phyloP scores from a whole-genome alignment of 1,140 invertebrate species.

The Aphaenogaster floridana region DNA sequence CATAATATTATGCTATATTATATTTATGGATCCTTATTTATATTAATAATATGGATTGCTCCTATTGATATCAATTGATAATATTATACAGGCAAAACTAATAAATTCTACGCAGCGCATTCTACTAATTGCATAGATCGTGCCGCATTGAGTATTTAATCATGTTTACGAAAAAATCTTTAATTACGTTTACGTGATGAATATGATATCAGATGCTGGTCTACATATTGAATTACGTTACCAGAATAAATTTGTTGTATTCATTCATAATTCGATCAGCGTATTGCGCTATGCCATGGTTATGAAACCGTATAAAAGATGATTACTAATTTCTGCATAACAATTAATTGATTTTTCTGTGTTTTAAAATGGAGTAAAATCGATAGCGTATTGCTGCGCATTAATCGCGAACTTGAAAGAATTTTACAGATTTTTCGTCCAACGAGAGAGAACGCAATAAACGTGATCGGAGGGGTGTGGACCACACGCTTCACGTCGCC shows the following conservation, averaged over 20 bases:
- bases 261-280: constrained; percentile 17
- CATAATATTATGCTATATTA: background rate
- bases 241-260: constrained; percentile 31
- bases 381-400: background rate
- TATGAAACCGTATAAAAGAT: background rate
- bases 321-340: background rate
- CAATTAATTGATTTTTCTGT: constrained; percentile 13
- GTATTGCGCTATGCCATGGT: background rate
- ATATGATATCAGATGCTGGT: constrained; percentile 8
- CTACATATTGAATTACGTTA: constrained; percentile 30
- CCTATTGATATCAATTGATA: constrained; percentile 36
- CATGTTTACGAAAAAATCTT: constrained; percentile 32
- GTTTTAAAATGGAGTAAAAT: background rate
- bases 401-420: background rate
- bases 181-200: constrained; percentile 35
- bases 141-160: constrained; percentile 36
- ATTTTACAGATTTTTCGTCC: background rate
- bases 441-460: constrained; percentile 9
- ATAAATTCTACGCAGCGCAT: constrained; percentile 25
- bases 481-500: constrained; percentile 40
- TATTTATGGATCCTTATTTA: background rate
- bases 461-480: constrained; percentile 38
- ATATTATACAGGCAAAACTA: constrained; percentile 6
- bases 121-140: constrained; percentile 20
- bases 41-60: background rate